Evolutionary conservation across 2,888 invertebrate genomes (phyloP).

Genomic region (Timandra comae): DNA sequence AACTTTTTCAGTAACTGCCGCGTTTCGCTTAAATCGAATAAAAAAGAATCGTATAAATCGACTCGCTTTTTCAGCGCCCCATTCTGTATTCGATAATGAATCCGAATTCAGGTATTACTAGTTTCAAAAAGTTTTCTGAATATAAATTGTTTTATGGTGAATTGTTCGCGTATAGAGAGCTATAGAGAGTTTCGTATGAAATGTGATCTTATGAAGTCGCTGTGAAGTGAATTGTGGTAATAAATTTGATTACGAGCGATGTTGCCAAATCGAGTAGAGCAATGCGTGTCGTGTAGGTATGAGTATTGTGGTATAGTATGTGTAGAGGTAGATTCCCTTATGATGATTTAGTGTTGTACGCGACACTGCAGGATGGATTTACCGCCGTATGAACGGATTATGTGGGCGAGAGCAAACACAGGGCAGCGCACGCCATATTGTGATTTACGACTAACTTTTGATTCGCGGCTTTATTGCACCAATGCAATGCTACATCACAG

Average conservation of each 20-base stretch:
- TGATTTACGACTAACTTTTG: constrained; percentile 71
- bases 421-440: constrained; percentile 72
- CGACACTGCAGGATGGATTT: constrained; percentile 73
- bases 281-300: constrained; percentile 40
- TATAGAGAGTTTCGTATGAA: constrained; percentile 28
- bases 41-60: constrained; percentile 63
- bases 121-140: constrained; percentile 28
- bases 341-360: constrained; percentile 71
- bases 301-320: constrained; percentile 6
- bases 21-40: constrained; percentile 54
- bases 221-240: constrained; percentile 8
- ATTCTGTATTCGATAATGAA: constrained; percentile 59
- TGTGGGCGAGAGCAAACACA: constrained; percentile 76
- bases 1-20: constrained; percentile 70
- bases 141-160: constrained; percentile 27
- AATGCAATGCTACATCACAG: constrained; percentile 37
- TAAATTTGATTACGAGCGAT: constrained; percentile 18
- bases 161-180: constrained; percentile 27
- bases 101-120: constrained; percentile 49
- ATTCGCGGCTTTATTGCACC: constrained; percentile 66
- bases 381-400: constrained; percentile 75
- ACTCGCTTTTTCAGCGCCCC: constrained; percentile 40
- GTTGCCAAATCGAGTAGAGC: constrained; percentile 48
- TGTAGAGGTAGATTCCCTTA: constrained; percentile 68
- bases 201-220: constrained; percentile 21